Evolutionary conservation across 2,113 vertebrate species (phyloP), one percentile per base, ranked within the genome.

Genomic region (Himantopus leucocephalus): DNA sequence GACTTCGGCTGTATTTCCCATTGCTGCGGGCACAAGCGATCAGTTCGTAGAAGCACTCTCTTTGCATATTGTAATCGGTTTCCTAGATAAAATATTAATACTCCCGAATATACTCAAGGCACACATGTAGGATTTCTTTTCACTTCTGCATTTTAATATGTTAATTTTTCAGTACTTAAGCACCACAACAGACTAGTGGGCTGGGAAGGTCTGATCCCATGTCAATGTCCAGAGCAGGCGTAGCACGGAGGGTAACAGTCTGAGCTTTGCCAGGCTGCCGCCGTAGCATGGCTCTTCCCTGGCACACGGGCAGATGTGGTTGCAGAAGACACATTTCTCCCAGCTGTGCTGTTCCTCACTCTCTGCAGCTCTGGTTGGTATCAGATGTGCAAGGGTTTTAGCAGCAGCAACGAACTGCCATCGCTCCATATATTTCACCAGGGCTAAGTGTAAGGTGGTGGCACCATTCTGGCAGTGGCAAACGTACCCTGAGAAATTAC

Each of bases 71-170:
- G 58, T 75, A 66, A 71, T 66, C 24, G 10, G 58, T 60, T 85
- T 71, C 45, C 67, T 72, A 66, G 66, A 82, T 85, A 43, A 88
- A 93, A 67, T 71, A 85, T 45, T 88, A 70, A 88, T 90, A 66
- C 14, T 77, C 29, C 50, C 12, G 6, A 48, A 50, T 58, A 55
- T 20, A 88, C 41, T 30, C 73, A 58, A 62, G 55, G 56, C 30
- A 48, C 64, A 74, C 12, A 19, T 4, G 10, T 16, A 78, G 60
- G 56, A 53, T 88, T 85, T 74, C 12, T 77, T 73, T 45, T 85
- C 0, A 0, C 60, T 70, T 81, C 81, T 63, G 56, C 45, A 53
- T 93, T 81, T 71, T 77, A 45, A 2, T 48, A 4, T 2, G 4
- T 63, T 74, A 48, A 18, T 41, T 89, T 93, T 87, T 63, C 74